These are phyloP conservation scores for Nothobranchius kuhntae DNA, from an alignment of 2,113 vertebrate species.

Conservation along the genomic window DNA sequence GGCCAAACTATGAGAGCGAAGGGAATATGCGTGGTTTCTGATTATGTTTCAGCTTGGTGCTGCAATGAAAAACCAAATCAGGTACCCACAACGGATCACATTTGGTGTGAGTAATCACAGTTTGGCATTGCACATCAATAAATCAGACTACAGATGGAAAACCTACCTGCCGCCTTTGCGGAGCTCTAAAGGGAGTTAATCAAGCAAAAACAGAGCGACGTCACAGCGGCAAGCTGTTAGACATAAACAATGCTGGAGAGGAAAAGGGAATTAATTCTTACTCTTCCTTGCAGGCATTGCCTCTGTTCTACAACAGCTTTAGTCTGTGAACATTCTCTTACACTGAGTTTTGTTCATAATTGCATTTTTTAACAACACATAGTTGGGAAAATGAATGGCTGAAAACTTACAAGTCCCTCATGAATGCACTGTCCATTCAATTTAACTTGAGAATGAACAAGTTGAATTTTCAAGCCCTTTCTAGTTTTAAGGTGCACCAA, in stretches of 20 bases:
- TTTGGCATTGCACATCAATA: conserved; percentile 20
- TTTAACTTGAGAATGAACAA: no score
- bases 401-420: no score
- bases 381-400: no score
- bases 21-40: background rate
- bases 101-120: conserved; percentile 29
- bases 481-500: no score
- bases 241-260: conserved; percentile 19
- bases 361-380: no score
- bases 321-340: background rate
- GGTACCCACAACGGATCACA: conserved; percentile 12
- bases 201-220: conserved; percentile 9
- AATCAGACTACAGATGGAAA: conserved; percentile 51
- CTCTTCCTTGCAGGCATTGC: conserved; percentile 13
- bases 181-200: conserved; percentile 43
- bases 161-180: conserved; percentile 43
- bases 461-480: no score
- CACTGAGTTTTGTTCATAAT: no score
- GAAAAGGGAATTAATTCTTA: conserved; percentile 13
- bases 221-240: conserved; percentile 37
- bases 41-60: conserved; percentile 1
- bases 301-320: conserved; percentile 9
- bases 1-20: background rate
- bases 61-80: conserved; percentile 2
- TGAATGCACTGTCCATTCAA: no score